Base-by-base conservation (phyloP, 2,797 vertebrate genomes). In the Adelosebastes latens region DNA sequence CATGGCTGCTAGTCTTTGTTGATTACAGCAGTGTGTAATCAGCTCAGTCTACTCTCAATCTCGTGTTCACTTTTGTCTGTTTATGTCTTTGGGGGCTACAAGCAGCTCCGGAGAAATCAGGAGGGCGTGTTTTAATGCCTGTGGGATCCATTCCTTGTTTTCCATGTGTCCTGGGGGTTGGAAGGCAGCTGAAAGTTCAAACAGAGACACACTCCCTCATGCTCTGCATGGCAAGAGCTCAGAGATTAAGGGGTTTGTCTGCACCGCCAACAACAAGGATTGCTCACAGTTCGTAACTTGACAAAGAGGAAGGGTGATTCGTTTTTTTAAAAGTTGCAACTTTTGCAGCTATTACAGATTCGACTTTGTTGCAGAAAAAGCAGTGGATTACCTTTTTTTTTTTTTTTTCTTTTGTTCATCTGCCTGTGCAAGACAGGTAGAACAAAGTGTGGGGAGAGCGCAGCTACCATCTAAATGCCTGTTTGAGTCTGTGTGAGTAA, bases 131-230 rank as follows among this genome's bases (percentile, higher is more conserved):
- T 92, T 52, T 61, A 86, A 85, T 82, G 82, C 93, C 83, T 76
- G 72, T 89, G 86, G 89, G 89, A 91, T 95, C 95, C 93, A 82
- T 79, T 95, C 93, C 94, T 94, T 93, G 90, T 95, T 95, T 96
- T 96, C 88, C 89, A 58, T 88, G 87, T 89, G 86, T 94, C 93
- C 93, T 68, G 68, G 89, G 92, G 90, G 90, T 93, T 90, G 91
- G 92, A 93, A 94, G 88, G 87, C 93, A 94, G 92, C 94, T 92
- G 90, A 89, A 93, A 93, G 93, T 95, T 95, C 92, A 94, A 94
- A 94, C 94, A 94, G 89, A 94, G 87, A 93, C 90, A 90, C 91
- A 91, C 92, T 94, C 88, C 90, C 90, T 92, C 90, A 90, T 89
- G 89, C 90, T 88, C 90, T 87, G 91, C 90, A 93, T 90, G 84